A percentile compares a stretch with the other conserved stretches of the same genome.
Evolutionary conservation across 2,113 vertebrate species (phyloP).

Genomic region (Oceanites oceanicus): DNA sequence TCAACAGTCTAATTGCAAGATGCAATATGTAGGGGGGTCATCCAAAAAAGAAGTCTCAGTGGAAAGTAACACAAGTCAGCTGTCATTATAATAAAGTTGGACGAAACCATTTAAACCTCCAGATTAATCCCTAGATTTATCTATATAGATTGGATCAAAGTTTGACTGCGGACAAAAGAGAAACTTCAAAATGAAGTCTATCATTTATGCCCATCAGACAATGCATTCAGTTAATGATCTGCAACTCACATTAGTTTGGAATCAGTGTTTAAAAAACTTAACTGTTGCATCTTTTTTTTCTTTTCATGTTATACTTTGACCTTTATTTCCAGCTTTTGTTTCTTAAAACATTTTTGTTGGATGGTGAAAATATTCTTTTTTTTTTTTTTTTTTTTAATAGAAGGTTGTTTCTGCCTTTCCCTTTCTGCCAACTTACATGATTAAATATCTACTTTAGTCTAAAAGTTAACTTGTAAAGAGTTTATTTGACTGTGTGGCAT

Average conservation of each 20-base stretch:
- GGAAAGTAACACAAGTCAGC: slow-evolving; percentile 55
- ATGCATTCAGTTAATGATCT: slow-evolving; percentile 44
- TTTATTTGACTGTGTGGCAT: neutral
- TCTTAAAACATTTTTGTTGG: neutral
- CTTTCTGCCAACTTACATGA: neutral
- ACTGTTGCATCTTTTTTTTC: neutral
- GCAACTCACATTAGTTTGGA: slow-evolving; percentile 9
- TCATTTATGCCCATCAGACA: slow-evolving; percentile 42
- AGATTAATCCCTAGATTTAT: slow-evolving; percentile 60
- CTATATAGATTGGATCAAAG: slow-evolving; percentile 56
- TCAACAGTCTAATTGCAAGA: slow-evolving; percentile 69
- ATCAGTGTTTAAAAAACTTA: neutral
- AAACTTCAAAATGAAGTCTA: slow-evolving; percentile 37
- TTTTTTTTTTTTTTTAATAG: neutral
- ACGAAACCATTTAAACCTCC: slow-evolving; percentile 59
- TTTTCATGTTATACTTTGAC: neutral
- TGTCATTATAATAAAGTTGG: slow-evolving; percentile 49
- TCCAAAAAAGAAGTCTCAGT: slow-evolving; percentile 37
- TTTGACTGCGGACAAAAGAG: slow-evolving; percentile 56
- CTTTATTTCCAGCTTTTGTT: neutral
- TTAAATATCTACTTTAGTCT: neutral
- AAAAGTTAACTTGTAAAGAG: neutral
- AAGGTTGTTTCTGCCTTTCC: neutral
- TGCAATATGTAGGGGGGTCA: slow-evolving; percentile 47
- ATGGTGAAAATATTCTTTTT: neutral